phyloP scores from a whole-genome alignment of 2,797 vertebrate species.

The Tiaroga cobitis region DNA sequence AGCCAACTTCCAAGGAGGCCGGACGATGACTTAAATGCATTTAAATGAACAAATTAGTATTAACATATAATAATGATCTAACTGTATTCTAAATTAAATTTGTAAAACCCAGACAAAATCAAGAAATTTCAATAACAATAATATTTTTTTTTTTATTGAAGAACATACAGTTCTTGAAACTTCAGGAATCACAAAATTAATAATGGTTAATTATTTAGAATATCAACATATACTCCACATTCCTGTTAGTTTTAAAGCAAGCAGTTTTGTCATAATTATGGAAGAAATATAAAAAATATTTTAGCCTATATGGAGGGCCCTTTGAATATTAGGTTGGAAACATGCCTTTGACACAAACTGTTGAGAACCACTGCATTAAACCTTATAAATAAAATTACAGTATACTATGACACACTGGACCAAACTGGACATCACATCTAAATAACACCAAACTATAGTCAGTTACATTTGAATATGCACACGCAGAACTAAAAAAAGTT shows the following conservation, averaged over 20 bases:
- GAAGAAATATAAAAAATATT: neutral
- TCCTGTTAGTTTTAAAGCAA: neutral
- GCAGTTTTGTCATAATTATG: neutral
- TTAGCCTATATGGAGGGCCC: no score
- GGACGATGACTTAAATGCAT: no score
- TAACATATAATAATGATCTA: no score
- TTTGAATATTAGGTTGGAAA: no score
- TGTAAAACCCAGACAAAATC: neutral
- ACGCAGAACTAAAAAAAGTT: neutral
- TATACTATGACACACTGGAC: neutral
- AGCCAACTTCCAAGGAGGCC: no score
- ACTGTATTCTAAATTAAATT: neutral
- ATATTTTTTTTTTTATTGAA: no score
- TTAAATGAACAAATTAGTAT: no score
- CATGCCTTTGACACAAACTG: neutral
- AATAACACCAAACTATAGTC: neutral
- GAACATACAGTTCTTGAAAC: no score
- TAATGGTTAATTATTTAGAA: neutral
- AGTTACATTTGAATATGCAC: neutral
- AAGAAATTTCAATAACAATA: no score
- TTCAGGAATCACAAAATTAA: neutral
- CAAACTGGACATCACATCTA: neutral
- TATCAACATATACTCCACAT: neutral
- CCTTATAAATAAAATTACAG: neutral
- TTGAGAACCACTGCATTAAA: constrained; percentile 1